Percentiles rank a stretch among this genome's conserved stretches.
These are phyloP conservation scores for Dipodomys spectabilis DNA, from an alignment of 2,113 vertebrate genomes.

Conservation along the genomic window DNA sequence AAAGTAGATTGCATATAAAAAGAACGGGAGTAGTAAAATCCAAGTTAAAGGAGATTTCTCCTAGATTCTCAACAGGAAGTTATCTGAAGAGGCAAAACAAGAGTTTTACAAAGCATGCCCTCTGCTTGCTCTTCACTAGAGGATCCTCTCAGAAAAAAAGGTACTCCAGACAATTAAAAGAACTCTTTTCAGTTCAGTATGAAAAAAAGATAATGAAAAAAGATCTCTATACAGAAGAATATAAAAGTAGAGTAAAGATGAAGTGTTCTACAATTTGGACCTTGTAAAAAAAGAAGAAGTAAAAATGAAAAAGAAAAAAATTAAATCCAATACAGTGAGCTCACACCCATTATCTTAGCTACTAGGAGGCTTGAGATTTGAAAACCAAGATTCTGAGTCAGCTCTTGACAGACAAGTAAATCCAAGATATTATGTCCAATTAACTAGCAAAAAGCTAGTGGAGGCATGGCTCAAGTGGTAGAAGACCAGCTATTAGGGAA, in stretches of 20 bases:
- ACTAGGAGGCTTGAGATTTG: too few species aligned
- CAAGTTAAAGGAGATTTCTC: background rate
- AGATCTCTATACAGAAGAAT: background rate
- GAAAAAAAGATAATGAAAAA: background rate
- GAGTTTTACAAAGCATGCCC: background rate
- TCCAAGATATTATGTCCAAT: too few species aligned
- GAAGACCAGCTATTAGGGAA: too few species aligned
- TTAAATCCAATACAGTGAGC: background rate
- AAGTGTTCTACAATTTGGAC: slow-evolving; percentile 12
- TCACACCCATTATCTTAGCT: too few species aligned
- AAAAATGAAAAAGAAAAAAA: background rate
- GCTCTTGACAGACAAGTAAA: too few species aligned
- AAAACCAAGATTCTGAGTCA: too few species aligned
- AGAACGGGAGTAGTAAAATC: background rate
- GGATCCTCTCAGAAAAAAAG: background rate
- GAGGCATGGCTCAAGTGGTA: too few species aligned
- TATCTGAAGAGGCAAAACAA: background rate
- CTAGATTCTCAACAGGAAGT: background rate
- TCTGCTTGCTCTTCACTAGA: background rate
- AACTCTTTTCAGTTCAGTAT: background rate
- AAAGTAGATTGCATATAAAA: too few species aligned
- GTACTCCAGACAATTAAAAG: background rate
- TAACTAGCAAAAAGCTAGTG: too few species aligned
- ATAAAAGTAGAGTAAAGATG: background rate
- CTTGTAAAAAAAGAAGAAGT: background rate